These are phyloP conservation scores for Oncopodura yosiiana DNA, from an alignment of 1,140 invertebrate species.

Conservation along the genomic window DNA sequence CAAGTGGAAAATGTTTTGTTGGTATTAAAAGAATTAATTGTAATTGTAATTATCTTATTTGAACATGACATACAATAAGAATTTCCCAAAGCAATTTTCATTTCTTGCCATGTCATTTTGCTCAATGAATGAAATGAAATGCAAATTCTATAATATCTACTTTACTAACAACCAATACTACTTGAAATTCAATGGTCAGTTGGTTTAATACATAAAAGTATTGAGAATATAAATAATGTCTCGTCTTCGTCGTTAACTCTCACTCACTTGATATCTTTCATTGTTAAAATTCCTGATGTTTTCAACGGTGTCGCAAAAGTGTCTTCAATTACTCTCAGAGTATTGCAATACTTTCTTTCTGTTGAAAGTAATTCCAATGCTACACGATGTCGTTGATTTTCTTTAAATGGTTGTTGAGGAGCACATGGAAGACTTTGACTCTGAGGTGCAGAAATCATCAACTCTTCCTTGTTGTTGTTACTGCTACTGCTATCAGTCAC, in stretches of 20 bases:
- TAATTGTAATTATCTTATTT: no score
- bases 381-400: constrained; percentile 37
- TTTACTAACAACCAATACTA: no score
- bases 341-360: constrained; percentile 42
- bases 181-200: no score
- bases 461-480: constrained; percentile 17
- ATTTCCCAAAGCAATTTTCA: no score
- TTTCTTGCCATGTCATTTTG: no score
- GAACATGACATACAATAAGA: no score
- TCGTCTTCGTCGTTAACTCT: neutral
- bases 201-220: no score
- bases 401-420: constrained; percentile 23
- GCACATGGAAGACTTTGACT: constrained; percentile 1
- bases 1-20: no score
- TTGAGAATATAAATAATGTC: neutral
- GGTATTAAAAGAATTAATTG: no score
- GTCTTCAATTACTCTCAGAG: constrained; percentile 40
- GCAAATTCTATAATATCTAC: no score
- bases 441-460: no score
- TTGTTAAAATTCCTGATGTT: constrained; percentile 37
- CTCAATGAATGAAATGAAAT: no score
- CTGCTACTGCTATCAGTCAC: constrained; percentile 6
- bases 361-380: constrained; percentile 40
- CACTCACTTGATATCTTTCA: constrained; percentile 38
- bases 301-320: constrained; percentile 40